phyloP scores from a whole-genome alignment of 2,797 vertebrate genomes.

The Scleropages formosus region DNA sequence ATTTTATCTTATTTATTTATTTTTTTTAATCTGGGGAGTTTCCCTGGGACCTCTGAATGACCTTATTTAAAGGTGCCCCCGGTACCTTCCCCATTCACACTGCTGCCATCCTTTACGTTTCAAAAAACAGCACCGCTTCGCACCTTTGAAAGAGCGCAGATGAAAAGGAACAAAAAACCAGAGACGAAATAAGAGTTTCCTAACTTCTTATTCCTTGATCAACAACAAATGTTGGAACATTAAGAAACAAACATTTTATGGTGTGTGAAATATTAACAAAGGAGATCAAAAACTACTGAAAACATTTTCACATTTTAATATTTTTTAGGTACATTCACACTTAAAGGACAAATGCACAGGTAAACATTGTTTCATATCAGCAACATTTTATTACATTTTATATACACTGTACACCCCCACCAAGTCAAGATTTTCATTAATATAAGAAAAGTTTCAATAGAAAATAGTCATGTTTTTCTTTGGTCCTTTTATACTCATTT shows the following conservation, averaged over 20 bases:
- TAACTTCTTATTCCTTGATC: too few relatives aligned
- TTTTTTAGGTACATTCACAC: not conserved
- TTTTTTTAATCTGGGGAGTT: too few relatives aligned
- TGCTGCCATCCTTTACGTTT: too few relatives aligned
- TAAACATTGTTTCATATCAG: not conserved
- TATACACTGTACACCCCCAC: conserved; percentile 7
- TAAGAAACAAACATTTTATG: not conserved
- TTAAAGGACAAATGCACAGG: not conserved
- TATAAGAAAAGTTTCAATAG: not conserved
- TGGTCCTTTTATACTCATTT: conserved; percentile 17
- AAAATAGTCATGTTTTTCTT: not conserved
- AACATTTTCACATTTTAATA: not conserved
- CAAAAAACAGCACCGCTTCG: too few relatives aligned
- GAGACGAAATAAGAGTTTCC: too few relatives aligned
- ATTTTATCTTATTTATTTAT: too few relatives aligned
- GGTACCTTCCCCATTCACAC: too few relatives aligned
- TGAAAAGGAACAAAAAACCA: too few relatives aligned
- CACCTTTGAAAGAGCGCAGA: too few relatives aligned
- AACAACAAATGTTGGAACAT: not conserved
- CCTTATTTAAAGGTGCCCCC: too few relatives aligned
- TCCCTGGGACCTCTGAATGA: too few relatives aligned
- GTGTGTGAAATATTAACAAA: not conserved
- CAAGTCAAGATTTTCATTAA: not conserved
- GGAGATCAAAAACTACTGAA: not conserved
- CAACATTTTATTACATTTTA: conserved; percentile 2